These are phyloP conservation scores for Scrobipalpa costella DNA, from an alignment of 2,888 invertebrate genomes.

Conservation along the genomic window DNA sequence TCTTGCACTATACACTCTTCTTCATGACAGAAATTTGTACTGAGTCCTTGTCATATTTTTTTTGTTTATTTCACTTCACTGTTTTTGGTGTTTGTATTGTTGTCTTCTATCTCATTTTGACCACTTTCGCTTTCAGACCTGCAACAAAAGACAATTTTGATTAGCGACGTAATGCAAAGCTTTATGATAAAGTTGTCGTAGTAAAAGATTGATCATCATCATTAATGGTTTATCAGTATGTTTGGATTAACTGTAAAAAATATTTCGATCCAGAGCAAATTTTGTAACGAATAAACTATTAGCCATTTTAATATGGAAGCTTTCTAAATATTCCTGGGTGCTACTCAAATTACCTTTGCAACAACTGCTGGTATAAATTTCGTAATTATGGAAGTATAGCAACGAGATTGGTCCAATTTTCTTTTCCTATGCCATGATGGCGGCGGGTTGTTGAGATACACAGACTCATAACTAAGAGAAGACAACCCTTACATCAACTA, in stretches of 20 bases:
- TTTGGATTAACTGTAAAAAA: too few relatives aligned
- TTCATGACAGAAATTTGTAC: slow-evolving; percentile 1
- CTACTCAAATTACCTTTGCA: neutral
- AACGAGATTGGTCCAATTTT: slow-evolving; percentile 16
- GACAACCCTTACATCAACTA: neutral
- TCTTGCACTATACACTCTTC: slow-evolving; percentile 30
- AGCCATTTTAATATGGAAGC: neutral
- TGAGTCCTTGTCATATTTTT: slow-evolving; percentile 28
- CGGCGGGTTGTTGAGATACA: neutral
- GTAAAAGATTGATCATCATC: neutral
- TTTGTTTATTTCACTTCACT: slow-evolving; percentile 12
- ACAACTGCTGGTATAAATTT: neutral
- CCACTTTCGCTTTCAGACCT: neutral
- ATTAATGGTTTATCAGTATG: neutral
- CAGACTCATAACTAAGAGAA: neutral
- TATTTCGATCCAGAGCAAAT: neutral
- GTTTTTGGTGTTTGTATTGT: neutral
- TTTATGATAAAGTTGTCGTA: neutral
- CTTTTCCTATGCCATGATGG: slow-evolving; percentile 1
- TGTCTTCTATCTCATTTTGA: slow-evolving; percentile 17
- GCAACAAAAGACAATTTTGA: slow-evolving; percentile 4
- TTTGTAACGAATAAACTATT: neutral
- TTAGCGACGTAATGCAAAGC: neutral
- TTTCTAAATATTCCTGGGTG: neutral
- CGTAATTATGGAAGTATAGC: neutral